Conservation (phyloP, 2,888 invertebrate species). For the Physocephala rufipes region DNA sequence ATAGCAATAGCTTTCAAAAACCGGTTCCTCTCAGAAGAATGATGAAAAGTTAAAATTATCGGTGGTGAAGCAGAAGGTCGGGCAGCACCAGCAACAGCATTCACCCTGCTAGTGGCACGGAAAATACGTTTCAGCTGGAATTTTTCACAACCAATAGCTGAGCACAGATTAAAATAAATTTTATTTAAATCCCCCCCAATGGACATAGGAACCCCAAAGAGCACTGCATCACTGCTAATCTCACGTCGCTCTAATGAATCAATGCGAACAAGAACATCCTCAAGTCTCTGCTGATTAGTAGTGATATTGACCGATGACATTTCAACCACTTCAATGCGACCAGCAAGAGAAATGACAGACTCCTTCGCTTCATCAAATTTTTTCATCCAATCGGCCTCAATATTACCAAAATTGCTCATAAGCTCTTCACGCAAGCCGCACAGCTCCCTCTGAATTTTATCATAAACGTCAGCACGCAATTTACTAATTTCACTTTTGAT, state of each 20-base stretch:
- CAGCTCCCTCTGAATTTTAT: neutral
- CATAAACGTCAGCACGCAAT: neutral
- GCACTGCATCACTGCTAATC: constrained; percentile 6
- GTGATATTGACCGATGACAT: neutral
- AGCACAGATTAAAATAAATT: neutral
- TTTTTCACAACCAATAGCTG: constrained; percentile 1
- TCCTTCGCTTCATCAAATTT: neutral
- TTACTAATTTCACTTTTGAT: neutral
- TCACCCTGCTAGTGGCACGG: constrained; percentile 3
- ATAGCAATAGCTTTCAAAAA: neutral
- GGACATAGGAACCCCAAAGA: neutral
- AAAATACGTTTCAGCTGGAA: constrained; percentile 14
- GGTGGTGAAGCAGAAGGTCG: neutral
- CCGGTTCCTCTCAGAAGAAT: constrained; percentile 9
- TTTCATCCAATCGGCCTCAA: neutral
- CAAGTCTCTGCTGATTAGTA: neutral
- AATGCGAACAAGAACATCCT: neutral
- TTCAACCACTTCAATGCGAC: neutral
- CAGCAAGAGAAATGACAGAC: neutral
- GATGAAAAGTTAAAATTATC: neutral
- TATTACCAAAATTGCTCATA: neutral
- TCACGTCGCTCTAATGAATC: neutral
- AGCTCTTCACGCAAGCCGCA: neutral
- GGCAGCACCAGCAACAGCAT: neutral
- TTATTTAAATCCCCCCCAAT: neutral